Conservation (phyloP, 1,140 invertebrate genomes). For the Euura lappo region DNA sequence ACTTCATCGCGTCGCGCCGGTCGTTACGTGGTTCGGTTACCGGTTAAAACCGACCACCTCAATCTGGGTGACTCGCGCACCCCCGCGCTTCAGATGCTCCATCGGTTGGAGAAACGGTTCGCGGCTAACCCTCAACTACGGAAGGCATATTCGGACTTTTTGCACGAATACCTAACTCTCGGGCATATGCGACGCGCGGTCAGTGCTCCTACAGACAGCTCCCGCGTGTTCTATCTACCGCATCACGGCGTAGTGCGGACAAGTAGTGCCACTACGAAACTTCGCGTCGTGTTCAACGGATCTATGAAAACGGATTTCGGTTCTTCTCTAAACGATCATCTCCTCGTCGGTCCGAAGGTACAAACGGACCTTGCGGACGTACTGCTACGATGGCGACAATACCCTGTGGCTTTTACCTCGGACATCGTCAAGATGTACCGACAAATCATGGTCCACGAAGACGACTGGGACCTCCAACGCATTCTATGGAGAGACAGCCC, state of each 20-base stretch:
- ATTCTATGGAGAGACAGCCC: constrained; percentile 41
- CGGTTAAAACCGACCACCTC: constrained; percentile 15
- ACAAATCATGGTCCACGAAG: constrained; percentile 21
- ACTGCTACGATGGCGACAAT: constrained; percentile 10
- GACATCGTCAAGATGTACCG: constrained; percentile 28
- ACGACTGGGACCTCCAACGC: constrained; percentile 33
- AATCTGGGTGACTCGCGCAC: constrained; percentile 27
- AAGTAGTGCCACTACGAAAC: constrained; percentile 32
- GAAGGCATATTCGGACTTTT: constrained; percentile 35
- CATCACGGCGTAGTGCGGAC: constrained; percentile 38
- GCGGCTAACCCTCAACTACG: constrained; percentile 20
- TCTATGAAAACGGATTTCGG: constrained; percentile 18
- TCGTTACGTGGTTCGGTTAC: constrained; percentile 28
- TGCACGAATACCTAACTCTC: constrained; percentile 39
- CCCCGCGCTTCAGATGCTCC: constrained; percentile 26
- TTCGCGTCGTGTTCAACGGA: constrained; percentile 42
- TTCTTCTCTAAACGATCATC: constrained; percentile 25
- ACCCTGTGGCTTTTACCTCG: constrained; percentile 15
- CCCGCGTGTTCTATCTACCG: constrained; percentile 32
- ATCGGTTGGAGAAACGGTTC: constrained; percentile 31
- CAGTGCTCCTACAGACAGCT: not conserved
- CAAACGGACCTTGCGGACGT: constrained; percentile 31
- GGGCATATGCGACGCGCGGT: constrained; percentile 35
- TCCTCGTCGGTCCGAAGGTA: constrained; percentile 32
- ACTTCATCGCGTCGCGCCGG: constrained; percentile 19